Base-by-base conservation (phyloP, 2,888 invertebrate genomes). In the Hypselothyrea guttata region DNA sequence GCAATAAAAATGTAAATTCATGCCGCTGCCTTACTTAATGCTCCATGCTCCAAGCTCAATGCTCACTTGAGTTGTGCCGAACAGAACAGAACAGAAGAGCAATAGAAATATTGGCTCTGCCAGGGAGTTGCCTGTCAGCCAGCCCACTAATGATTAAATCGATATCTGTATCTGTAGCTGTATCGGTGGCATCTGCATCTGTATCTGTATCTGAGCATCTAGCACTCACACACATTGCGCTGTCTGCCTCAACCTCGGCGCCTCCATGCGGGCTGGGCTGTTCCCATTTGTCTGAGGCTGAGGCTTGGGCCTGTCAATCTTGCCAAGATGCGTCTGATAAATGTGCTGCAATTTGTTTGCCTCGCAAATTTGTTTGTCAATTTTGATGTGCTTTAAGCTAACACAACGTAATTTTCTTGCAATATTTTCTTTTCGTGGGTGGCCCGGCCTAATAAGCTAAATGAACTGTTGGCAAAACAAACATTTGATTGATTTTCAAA, bases 1-100 rank as follows among this genome's bases (percentile, higher is more conserved):
- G 84, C 76, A 75, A 75, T 83, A 79, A 83, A 83, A 75, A 79
- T 75, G 84, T 72, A 83, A 75, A 82, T 84, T 84, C 67, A 84
- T 62, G 66, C 44, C 52, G 46, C 46, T 57, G 52, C 40, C 47
- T 7, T 27, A 22, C 22, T 22, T 8, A 30, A n/a, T 49, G 18
- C 44, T 52, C 53, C 49, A 64, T 56, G 56, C 55, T 33, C 65
- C n/a, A n/a, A n/a, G n/a, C n/a, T 52, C 53, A 54, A 64, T 56
- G 56, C 55, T 33, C 65, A 58, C 65, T 75, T 52, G 41, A 65
- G 18, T 31, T 13, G 9, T 15, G 22, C 53, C 7, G 8, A 16
- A 33, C 22, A n/a, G 30, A 13, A 2, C 2, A 11, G 27, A 22
- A 11, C 13, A n/a, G 8, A 46, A 28, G 42, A 38, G 8, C 22